Evolutionary conservation across 1,140 invertebrate genomes (phyloP).

Genomic region (Bombyx mandarina): DNA sequence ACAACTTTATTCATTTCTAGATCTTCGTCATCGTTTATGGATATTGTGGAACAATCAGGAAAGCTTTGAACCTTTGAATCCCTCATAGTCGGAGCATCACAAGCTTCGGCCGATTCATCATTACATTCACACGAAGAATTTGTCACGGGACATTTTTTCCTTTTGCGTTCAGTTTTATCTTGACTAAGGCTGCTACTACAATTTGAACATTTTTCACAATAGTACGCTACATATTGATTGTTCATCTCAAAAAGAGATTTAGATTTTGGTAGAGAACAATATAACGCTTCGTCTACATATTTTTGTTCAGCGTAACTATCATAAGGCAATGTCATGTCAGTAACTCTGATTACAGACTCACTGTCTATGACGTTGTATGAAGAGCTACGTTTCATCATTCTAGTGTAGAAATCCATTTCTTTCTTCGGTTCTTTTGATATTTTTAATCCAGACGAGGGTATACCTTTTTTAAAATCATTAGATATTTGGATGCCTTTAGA

Average conservation of each 20-base stretch:
- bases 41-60: constrained; percentile 12
- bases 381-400: constrained; percentile 32
- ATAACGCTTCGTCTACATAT: constrained; percentile 21
- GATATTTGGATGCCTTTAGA: constrained; percentile 41
- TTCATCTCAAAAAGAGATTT: constrained; percentile 29
- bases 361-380: constrained; percentile 54
- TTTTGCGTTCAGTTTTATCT: neutral
- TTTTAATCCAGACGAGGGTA: constrained; percentile 30
- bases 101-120: neutral
- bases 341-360: constrained; percentile 50
- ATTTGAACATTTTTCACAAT: constrained; percentile 25
- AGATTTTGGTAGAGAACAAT: constrained; percentile 32
- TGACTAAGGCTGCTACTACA: neutral
- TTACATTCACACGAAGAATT: neutral
- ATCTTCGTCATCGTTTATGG: neutral
- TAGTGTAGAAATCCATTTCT: constrained; percentile 21
- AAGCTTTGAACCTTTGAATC: constrained; percentile 18
- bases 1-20: no score
- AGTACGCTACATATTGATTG: constrained; percentile 14
- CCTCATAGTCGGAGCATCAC: constrained; percentile 14
- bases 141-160: neutral
- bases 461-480: constrained; percentile 17
- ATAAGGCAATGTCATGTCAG: constrained; percentile 39
- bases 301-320: constrained; percentile 8
- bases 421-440: constrained; percentile 31